phyloP scores from a whole-genome alignment of 2,797 vertebrate species.

The Neostethus bicornis region DNA sequence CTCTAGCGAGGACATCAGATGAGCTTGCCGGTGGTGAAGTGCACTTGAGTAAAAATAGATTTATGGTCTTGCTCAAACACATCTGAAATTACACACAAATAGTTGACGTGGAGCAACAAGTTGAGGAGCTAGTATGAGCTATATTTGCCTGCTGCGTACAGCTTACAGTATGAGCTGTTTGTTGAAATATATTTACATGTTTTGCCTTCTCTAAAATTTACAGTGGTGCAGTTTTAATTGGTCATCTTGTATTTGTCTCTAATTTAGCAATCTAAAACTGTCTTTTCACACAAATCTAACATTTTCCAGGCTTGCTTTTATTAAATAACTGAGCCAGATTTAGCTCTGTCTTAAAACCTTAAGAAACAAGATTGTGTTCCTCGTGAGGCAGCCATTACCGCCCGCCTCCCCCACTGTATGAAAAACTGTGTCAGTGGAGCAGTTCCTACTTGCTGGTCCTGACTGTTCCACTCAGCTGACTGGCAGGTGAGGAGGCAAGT shows the following conservation, averaged over 20 bases:
- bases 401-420: constrained; percentile 52
- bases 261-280: constrained; percentile 41
- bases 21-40: constrained; percentile 42
- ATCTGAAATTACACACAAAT: constrained; percentile 79
- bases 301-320: constrained; percentile 6
- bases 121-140: constrained; percentile 66
- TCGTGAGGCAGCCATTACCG: constrained; percentile 39
- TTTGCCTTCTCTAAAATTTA: constrained; percentile 32
- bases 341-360: constrained; percentile 66
- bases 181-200: constrained; percentile 53
- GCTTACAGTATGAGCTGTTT: constrained; percentile 46
- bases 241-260: constrained; percentile 15
- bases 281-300: constrained; percentile 12
- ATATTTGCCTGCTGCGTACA: constrained; percentile 18
- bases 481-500: constrained; percentile 69
- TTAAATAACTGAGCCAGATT: constrained; percentile 35
- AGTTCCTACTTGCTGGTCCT: constrained; percentile 65
- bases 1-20: constrained; percentile 18
- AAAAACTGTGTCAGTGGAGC: constrained; percentile 85
- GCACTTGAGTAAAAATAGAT: constrained; percentile 80
- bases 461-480: constrained; percentile 66
- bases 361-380: constrained; percentile 62
- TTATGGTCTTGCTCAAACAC: constrained; percentile 63
- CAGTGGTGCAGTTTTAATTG: constrained; percentile 5
- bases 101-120: constrained; percentile 75